Conservation (phyloP, 1,140 invertebrate species). For the Arctopsyche grandis region DNA sequence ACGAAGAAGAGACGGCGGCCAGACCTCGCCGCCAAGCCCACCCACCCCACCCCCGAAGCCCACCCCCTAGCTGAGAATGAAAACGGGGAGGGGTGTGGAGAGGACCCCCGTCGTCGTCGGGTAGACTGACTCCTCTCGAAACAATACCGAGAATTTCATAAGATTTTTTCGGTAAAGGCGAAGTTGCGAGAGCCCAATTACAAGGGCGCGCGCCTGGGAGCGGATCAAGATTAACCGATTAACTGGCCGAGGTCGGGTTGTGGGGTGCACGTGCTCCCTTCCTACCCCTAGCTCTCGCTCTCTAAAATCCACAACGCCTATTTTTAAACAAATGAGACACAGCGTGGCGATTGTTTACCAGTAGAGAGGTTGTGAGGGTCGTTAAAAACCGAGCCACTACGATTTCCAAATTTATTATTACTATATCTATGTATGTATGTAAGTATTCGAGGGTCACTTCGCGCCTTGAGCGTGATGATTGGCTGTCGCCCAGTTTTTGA, state of each 20-base stretch:
- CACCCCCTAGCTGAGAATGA: background rate
- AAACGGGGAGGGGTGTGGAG: too few relatives aligned
- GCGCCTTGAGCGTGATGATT: too few relatives aligned
- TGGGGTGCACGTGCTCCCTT: background rate
- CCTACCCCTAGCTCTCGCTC: background rate
- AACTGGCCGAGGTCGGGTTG: conserved; percentile 13
- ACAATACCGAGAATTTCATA: conserved; percentile 46
- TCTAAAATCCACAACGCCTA: too few relatives aligned
- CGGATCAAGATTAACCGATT: conserved; percentile 36
- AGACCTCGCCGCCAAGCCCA: background rate
- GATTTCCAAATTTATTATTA: too few relatives aligned
- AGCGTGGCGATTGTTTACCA: too few relatives aligned
- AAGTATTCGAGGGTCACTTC: too few relatives aligned
- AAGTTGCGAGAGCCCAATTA: conserved; percentile 33
- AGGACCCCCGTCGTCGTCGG: too few relatives aligned
- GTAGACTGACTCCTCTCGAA: conserved; percentile 14
- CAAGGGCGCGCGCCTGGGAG: conserved; percentile 4
- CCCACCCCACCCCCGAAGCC: background rate
- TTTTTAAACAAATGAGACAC: too few relatives aligned
- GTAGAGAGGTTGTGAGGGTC: too few relatives aligned
- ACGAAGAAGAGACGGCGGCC: background rate
- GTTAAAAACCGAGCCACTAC: too few relatives aligned
- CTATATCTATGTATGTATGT: too few relatives aligned
- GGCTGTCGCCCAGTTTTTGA: too few relatives aligned
- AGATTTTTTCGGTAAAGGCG: conserved; percentile 31